A percentile compares a stretch with the other conserved stretches of the same genome.
phyloP scores from a whole-genome alignment of 1,140 invertebrate species.

The Sesamia nonagrioides region DNA sequence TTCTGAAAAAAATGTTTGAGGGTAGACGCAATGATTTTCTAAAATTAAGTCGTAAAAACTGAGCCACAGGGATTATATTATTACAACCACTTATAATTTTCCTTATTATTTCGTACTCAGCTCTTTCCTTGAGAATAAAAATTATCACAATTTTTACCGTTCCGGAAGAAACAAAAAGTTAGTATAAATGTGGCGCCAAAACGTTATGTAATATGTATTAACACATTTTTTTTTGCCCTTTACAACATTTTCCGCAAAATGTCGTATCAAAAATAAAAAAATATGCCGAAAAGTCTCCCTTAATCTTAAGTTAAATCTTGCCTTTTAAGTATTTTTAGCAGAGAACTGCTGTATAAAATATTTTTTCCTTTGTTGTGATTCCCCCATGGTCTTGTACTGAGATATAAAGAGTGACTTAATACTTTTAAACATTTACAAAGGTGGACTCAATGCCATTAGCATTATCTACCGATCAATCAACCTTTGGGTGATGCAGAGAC shows the following conservation, averaged over 20 bases:
- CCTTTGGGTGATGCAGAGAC: too few species aligned
- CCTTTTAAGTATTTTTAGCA: slow-evolving; percentile 29
- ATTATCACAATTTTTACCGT: neutral
- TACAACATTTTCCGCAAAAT: slow-evolving; percentile 15
- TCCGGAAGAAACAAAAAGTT: neutral
- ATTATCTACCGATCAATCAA: too few species aligned
- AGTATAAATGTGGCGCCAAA: neutral
- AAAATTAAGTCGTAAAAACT: too few species aligned
- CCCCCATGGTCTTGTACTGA: neutral
- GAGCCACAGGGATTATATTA: too few species aligned
- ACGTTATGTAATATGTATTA: slow-evolving; percentile 2
- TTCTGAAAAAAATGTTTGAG: too few species aligned
- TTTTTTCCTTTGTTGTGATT: neutral
- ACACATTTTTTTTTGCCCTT: slow-evolving; percentile 3
- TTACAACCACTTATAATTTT: too few species aligned
- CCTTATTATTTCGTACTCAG: neutral
- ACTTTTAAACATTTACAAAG: too few species aligned
- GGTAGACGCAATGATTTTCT: too few species aligned
- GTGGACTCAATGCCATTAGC: too few species aligned
- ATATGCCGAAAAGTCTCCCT: slow-evolving; percentile 4
- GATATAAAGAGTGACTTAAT: too few species aligned
- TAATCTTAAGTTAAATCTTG: slow-evolving; percentile 29
- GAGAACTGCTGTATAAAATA: neutral
- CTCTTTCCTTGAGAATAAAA: neutral
- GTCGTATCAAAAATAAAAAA: slow-evolving; percentile 38